Evolutionary conservation across 2,113 vertebrate species (phyloP), one percentile per base, ranked within the genome.

Genomic region (Chitala chitala): DNA sequence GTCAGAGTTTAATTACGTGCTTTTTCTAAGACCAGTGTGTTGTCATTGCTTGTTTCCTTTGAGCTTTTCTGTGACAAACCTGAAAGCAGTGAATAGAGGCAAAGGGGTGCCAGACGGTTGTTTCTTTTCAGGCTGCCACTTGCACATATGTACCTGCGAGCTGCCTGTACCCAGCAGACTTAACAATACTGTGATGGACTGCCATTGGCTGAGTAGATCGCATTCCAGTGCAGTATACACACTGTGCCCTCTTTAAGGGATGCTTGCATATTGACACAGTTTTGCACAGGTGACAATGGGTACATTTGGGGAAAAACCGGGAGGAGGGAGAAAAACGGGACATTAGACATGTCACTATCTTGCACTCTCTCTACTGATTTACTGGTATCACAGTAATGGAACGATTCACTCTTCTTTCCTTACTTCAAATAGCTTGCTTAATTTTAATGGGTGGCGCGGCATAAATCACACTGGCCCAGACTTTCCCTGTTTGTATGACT

Each of bases 401-500:
- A 15, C 6, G 50, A 33, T 24, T 31, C n/a, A 8, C 15, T 7
- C 50, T 70, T 58, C 26, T 55, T 13, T 68, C 38, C 24, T 46
- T 64, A 31, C 58, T 13, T 36, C 42, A 69, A 55, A 70, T 46
- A 46, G 53, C 68, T 69, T 31, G 26, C 40, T 50, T 69, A 50
- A 69, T 69, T 69, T 69, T 69, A 69, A 53, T 17, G 26, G 29
- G 40, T 31, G 10, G 10, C 68, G 50, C 55, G 36, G 65, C n/a
- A 74, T 74, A 76, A 77, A 76, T 54, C 55, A 74, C 55, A 61
- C 64, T 50, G 53, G 53, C 64, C 51, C 48, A 56, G 50, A 75
- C 64, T 68, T 75, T 54, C 48, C 44, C 61, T 5, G 46, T 73
- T 46, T 69, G 66, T 24, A 48, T 31, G 51, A 63, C 64, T 24